Conservation (phyloP, 2,113 vertebrate species). For the Acrocephalus kingi region DNA sequence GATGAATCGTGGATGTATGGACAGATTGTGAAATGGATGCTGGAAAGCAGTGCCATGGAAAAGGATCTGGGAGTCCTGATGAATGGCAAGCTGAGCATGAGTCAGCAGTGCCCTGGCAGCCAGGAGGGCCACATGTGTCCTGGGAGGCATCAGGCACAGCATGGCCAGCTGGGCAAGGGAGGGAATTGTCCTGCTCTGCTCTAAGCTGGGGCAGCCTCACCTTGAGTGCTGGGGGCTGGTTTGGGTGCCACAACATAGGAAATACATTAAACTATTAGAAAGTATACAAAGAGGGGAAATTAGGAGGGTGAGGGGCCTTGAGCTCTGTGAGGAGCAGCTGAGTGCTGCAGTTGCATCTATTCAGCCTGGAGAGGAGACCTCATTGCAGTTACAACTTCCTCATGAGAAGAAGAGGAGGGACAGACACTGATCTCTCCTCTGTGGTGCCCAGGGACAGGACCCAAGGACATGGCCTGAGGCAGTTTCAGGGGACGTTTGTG, state of each 20-base stretch:
- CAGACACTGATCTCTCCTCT: background rate
- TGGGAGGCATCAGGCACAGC: background rate
- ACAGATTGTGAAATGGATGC: background rate
- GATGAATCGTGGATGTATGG: background rate
- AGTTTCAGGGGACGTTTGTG: background rate
- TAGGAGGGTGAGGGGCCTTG: background rate
- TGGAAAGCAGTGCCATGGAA: background rate
- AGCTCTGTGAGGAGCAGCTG: accelerated
- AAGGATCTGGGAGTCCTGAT: background rate
- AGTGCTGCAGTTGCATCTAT: background rate
- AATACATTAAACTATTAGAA: background rate
- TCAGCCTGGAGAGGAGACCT: background rate
- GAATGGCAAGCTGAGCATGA: background rate
- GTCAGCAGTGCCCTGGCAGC: background rate
- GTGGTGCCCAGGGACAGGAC: background rate
- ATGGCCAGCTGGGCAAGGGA: accelerated
- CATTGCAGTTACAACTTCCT: background rate
- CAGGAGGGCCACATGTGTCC: accelerated
- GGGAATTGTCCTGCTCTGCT: background rate
- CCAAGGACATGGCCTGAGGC: accelerated
- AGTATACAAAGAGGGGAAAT: accelerated
- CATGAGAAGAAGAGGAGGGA: accelerated
- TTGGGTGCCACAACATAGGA: background rate
- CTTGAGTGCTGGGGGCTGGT: accelerated
- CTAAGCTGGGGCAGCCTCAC: accelerated